Percentiles rank a stretch among this genome's conserved stretches.
These are phyloP conservation scores for Bubo blakistoni DNA, from an alignment of 2,113 vertebrate genomes.

Conservation along the genomic window DNA sequence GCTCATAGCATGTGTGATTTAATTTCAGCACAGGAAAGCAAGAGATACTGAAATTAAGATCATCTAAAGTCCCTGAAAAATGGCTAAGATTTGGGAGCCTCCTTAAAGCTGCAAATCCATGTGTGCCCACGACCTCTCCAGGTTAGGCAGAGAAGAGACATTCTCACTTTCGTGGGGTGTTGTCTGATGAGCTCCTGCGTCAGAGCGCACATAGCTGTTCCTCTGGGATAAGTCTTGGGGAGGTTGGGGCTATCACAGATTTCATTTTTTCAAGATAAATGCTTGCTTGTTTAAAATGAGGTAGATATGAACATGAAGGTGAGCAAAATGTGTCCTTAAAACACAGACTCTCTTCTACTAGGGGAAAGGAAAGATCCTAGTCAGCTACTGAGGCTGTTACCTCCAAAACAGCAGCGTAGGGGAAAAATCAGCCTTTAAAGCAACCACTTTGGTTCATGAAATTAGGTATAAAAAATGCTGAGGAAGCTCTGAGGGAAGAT, in stretches of 20 bases:
- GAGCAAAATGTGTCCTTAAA: neutral
- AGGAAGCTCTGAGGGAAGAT: neutral
- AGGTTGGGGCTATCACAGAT: neutral
- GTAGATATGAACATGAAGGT: neutral
- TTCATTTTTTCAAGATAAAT: neutral
- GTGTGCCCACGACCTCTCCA: neutral
- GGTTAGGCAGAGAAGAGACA: neutral
- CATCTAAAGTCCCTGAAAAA: neutral
- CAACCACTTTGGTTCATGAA: neutral
- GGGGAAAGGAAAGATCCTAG: neutral
- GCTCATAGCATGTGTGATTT: neutral
- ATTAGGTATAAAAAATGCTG: neutral
- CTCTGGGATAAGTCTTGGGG: neutral
- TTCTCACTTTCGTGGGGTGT: neutral
- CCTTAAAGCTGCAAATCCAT: neutral
- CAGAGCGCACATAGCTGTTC: neutral
- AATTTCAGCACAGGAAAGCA: neutral
- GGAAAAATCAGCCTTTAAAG: neutral
- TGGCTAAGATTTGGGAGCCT: neutral
- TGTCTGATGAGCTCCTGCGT: neutral
- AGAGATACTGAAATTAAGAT: neutral
- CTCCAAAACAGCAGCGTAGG: neutral
- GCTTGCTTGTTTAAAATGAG: neutral
- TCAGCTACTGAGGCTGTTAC: neutral
- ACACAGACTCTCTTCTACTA: neutral